Conservation (phyloP, 2,888 invertebrate species). For the Aradus depressus region DNA sequence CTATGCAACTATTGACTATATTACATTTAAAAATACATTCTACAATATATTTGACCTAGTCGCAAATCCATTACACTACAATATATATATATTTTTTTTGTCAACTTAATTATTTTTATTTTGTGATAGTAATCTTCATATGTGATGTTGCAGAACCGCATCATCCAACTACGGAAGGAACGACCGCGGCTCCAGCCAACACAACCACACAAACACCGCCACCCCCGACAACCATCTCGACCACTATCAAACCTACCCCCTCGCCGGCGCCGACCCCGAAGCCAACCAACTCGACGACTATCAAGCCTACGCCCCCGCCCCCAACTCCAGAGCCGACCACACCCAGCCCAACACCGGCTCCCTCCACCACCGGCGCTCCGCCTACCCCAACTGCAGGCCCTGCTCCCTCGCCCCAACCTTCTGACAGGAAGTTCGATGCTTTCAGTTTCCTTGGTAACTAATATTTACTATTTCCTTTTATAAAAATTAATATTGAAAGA, state of each 20-base stretch:
- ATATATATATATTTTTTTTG: not conserved
- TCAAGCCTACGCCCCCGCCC: conserved; percentile 1
- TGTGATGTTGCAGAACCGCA: not conserved
- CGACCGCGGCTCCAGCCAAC: not conserved
- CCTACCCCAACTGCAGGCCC: conserved; percentile 30
- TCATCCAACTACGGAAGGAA: not conserved
- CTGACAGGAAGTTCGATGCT: conserved; percentile 52
- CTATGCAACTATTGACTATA: too few relatives aligned
- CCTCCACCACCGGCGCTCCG: conserved; percentile 34
- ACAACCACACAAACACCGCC: conserved; percentile 25
- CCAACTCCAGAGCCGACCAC: conserved; percentile 11
- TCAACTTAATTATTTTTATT: too few relatives aligned
- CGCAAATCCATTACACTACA: too few relatives aligned
- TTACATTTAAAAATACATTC: too few relatives aligned
- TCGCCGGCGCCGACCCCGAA: conserved; percentile 22
- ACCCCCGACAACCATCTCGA: conserved; percentile 23
- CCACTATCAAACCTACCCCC: conserved; percentile 22
- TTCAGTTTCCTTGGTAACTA: conserved; percentile 51
- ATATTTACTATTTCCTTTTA: not conserved
- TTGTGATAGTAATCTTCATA: not conserved
- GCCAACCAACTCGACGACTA: conserved; percentile 17
- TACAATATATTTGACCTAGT: too few relatives aligned
- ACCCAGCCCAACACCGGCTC: conserved; percentile 27
- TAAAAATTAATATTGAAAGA: too few relatives aligned
- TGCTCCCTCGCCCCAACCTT: conserved; percentile 27